Conservation (phyloP, 2,797 vertebrate species). For the Bradypodion pumilum region DNA sequence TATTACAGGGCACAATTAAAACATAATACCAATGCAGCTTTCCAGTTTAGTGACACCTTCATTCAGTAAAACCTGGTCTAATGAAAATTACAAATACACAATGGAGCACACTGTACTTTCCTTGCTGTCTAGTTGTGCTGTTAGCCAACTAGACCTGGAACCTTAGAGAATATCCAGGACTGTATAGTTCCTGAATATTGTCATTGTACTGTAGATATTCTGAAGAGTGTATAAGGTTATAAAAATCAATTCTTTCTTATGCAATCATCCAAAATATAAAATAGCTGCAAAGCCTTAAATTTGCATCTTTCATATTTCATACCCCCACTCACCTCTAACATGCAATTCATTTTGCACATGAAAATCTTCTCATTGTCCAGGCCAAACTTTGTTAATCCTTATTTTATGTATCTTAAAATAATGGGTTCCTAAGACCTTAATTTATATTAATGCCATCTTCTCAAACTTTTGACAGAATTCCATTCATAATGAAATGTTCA, state of each 20-base stretch:
- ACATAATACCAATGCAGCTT: no score
- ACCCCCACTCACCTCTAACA: constrained; percentile 42
- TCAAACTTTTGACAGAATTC: constrained; percentile 69
- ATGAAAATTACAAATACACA: no score
- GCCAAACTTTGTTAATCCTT: constrained; percentile 66
- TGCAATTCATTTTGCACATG: constrained; percentile 53
- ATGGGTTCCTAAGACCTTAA: constrained; percentile 64
- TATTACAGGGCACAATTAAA: no score
- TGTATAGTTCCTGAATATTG: not conserved
- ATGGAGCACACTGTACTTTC: no score
- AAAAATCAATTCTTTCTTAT: constrained; percentile 25
- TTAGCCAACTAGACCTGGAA: not conserved
- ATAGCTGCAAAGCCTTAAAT: constrained; percentile 49
- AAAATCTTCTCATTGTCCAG: constrained; percentile 53
- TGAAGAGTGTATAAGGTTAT: constrained; percentile 24
- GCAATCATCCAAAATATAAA: constrained; percentile 46
- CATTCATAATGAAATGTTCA: constrained; percentile 76
- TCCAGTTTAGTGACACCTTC: no score
- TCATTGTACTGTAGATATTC: constrained; percentile 26
- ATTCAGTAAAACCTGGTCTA: no score
- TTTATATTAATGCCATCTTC: constrained; percentile 72
- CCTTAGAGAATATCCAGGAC: no score
- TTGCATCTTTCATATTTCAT: constrained; percentile 51
- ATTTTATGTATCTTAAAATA: constrained; percentile 64
- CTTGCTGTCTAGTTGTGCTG: no score